phyloP scores from a whole-genome alignment of 2,797 vertebrate species.

The Falco peregrinus region DNA sequence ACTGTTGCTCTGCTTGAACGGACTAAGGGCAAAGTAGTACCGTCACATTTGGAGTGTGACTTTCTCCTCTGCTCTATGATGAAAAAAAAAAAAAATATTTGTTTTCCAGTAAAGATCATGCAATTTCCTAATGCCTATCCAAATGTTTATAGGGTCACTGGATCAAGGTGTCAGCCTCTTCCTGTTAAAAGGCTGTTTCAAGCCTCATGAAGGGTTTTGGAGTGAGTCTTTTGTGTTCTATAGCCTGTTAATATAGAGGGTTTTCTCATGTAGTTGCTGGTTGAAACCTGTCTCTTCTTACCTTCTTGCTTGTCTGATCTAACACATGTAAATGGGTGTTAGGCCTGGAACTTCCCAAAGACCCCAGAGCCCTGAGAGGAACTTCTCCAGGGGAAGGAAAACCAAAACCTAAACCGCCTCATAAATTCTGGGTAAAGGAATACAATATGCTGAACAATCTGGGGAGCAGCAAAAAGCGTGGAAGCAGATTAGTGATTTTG shows the following conservation, averaged over 20 bases:
- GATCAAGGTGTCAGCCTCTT: not conserved
- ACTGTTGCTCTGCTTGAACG: not conserved
- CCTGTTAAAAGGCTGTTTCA: not conserved
- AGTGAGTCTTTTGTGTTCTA: not conserved
- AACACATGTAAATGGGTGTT: accelerated
- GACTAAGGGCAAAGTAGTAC: not conserved
- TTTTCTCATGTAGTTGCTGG: not conserved
- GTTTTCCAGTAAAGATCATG: not conserved
- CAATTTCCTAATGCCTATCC: not conserved
- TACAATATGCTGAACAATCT: not conserved
- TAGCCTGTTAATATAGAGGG: not conserved
- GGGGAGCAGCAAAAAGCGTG: not conserved
- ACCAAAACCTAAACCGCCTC: not conserved
- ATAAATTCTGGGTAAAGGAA: not conserved
- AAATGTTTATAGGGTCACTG: not conserved
- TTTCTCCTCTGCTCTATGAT: not conserved
- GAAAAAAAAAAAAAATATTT: not conserved
- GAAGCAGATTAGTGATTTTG: not conserved
- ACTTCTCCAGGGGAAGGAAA: not conserved
- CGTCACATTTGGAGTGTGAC: not conserved
- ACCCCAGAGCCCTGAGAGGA: not conserved
- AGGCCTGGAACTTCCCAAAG: not conserved
- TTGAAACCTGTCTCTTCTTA: not conserved
- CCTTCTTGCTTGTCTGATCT: not conserved
- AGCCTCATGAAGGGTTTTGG: not conserved